A percentile compares a stretch with the other conserved stretches of the same genome.
Evolutionary conservation across 2,888 invertebrate genomes (phyloP).

Genomic region (Stomorhina lunata): DNA sequence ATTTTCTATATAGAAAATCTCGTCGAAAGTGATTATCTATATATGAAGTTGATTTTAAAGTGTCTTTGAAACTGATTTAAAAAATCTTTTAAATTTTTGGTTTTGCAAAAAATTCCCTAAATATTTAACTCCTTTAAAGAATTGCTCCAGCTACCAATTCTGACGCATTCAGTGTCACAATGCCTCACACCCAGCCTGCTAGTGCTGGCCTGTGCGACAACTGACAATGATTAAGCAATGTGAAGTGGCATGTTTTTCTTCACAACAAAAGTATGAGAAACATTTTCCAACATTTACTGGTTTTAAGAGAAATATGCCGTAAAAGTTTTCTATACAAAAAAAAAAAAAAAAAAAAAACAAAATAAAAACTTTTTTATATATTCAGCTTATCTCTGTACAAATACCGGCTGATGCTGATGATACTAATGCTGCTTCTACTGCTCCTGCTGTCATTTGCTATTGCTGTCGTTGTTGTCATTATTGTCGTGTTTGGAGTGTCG

Average conservation of each 20-base stretch:
- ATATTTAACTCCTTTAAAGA: neutral
- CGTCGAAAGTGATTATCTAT: too few species aligned
- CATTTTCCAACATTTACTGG: slow-evolving; percentile 54
- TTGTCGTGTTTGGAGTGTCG: slow-evolving; percentile 14
- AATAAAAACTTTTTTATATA: slow-evolving; percentile 18
- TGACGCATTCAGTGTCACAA: neutral
- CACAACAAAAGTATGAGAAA: slow-evolving; percentile 23
- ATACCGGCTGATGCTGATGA: slow-evolving; percentile 8
- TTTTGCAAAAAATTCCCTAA: too few species aligned
- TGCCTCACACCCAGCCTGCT: neutral
- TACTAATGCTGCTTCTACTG: too few species aligned
- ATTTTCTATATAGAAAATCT: too few species aligned
- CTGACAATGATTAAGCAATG: slow-evolving; percentile 31
- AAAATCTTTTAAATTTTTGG: too few species aligned
- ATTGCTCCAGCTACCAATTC: too few species aligned
- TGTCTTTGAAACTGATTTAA: too few species aligned
- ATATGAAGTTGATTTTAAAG: too few species aligned
- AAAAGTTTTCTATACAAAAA: slow-evolving; percentile 56
- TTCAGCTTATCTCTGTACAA: neutral
- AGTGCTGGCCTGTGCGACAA: neutral
- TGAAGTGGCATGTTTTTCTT: slow-evolving; percentile 44
- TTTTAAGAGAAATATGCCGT: slow-evolving; percentile 54
- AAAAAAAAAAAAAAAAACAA: too few species aligned
- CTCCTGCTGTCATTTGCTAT: neutral
- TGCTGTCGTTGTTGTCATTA: slow-evolving; percentile 19